Evolutionary conservation across 2,888 invertebrate genomes (phyloP).

Genomic region (Julus scanicus): DNA sequence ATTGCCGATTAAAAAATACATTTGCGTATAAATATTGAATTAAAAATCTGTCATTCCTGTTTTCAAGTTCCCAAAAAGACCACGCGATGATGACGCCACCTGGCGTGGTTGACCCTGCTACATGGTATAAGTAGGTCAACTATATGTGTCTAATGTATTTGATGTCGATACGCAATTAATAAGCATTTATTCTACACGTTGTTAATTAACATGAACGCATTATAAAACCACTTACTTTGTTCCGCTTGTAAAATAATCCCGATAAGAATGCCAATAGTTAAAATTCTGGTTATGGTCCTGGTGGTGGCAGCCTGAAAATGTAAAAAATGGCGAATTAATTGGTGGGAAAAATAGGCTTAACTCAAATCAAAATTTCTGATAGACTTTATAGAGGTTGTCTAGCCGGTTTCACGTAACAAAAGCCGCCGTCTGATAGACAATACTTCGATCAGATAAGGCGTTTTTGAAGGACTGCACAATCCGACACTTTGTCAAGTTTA

Average conservation of each 20-base stretch:
- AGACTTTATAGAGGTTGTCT: background rate
- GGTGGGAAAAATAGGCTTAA: background rate
- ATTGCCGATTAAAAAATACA: too few species aligned
- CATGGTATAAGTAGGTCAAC: background rate
- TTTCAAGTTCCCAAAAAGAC: background rate
- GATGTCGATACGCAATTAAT: background rate
- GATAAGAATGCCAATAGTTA: conserved; percentile 26
- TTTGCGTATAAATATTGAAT: too few species aligned
- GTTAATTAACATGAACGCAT: background rate
- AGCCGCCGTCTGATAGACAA: background rate
- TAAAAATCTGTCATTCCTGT: background rate
- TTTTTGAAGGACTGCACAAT: background rate
- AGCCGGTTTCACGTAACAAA: conserved; percentile 2
- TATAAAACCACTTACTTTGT: conserved; percentile 13
- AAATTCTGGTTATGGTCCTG: conserved; percentile 32
- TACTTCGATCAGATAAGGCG: background rate
- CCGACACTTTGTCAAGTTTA: background rate
- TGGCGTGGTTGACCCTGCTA: background rate
- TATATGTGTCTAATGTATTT: background rate
- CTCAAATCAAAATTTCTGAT: background rate
- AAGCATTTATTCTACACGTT: background rate
- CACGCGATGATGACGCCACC: background rate
- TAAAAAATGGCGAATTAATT: background rate
- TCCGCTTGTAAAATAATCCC: conserved; percentile 20
- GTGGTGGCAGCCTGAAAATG: conserved; percentile 1